Percentiles rank a stretch among this genome's conserved stretches.
Conservation (phyloP, 2,888 invertebrate species). For the Lepidochrysops patricia region DNA sequence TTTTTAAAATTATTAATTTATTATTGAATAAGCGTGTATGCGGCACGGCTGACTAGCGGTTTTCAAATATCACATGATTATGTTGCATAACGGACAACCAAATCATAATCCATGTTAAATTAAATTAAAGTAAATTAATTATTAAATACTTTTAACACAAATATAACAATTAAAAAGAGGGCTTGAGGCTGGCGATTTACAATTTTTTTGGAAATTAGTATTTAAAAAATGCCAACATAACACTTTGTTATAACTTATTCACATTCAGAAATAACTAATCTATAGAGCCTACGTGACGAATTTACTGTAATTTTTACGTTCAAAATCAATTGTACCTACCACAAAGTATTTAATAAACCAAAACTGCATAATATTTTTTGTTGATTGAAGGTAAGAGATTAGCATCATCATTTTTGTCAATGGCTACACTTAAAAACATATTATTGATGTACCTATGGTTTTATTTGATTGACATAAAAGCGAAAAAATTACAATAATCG, state of each 20-base stretch:
- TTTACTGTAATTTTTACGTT: background rate
- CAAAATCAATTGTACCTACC: background rate
- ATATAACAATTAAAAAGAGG: background rate
- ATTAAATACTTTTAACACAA: background rate
- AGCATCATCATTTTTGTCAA: too few species aligned
- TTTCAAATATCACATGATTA: slow-evolving; percentile 65
- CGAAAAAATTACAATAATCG: background rate
- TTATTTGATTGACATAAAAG: too few species aligned
- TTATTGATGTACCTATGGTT: too few species aligned
- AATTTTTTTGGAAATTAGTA: background rate
- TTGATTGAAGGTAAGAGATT: too few species aligned
- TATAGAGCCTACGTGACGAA: background rate
- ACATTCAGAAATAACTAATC: background rate
- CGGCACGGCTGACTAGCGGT: slow-evolving; percentile 72
- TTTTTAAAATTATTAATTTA: slow-evolving; percentile 48
- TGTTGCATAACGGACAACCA: slow-evolving; percentile 28
- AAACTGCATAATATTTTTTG: too few species aligned
- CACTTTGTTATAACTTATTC: background rate
- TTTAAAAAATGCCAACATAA: background rate
- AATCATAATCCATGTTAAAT: background rate
- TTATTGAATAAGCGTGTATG: slow-evolving; percentile 72
- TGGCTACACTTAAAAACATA: too few species aligned
- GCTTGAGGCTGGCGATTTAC: background rate
- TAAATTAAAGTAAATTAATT: background rate
- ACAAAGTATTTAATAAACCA: too few species aligned